These are phyloP conservation scores for Drosophila pruinosa DNA, from an alignment of 1,140 invertebrate genomes.

Conservation along the genomic window DNA sequence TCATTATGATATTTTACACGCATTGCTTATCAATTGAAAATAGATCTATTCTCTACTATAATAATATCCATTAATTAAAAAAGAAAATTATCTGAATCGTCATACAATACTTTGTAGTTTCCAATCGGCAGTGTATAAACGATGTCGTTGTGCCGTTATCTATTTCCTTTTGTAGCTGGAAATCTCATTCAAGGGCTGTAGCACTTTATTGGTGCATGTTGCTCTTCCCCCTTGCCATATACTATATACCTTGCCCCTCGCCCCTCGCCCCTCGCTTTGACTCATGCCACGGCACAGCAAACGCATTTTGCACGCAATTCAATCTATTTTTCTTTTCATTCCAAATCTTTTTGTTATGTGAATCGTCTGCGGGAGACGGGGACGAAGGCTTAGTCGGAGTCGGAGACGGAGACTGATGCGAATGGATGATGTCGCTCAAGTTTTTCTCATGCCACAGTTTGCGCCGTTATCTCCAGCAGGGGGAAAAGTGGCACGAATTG, in stretches of 20 bases:
- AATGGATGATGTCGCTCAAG: slow-evolving; percentile 61
- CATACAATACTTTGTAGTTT: too few species aligned
- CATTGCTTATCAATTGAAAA: too few species aligned
- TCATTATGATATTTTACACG: too few species aligned
- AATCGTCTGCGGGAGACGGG: slow-evolving; percentile 20
- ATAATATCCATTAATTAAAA: too few species aligned
- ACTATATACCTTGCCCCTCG: too few species aligned
- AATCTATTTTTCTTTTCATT: slow-evolving; percentile 73
- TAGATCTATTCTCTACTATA: too few species aligned
- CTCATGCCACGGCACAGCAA: slow-evolving; percentile 50
- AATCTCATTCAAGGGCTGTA: slow-evolving; percentile 39
- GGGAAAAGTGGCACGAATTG: not conserved
- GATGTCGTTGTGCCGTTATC: not conserved
- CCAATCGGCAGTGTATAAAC: not conserved
- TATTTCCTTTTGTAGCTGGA: not conserved
- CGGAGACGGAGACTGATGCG: slow-evolving; percentile 41
- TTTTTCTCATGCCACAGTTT: slow-evolving; percentile 10
- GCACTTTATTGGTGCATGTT: slow-evolving; percentile 63
- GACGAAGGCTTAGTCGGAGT: slow-evolving; percentile 25
- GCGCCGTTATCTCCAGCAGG: slow-evolving; percentile 8
- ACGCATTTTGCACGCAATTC: slow-evolving; percentile 80
- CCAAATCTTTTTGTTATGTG: slow-evolving; percentile 70
- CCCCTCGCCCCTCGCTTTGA: not conserved
- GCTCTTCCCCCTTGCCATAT: too few species aligned
- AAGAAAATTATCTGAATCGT: too few species aligned